These are phyloP conservation scores for Drosophila bifasciata DNA, from an alignment of 1,140 invertebrate species.

Conservation along the genomic window DNA sequence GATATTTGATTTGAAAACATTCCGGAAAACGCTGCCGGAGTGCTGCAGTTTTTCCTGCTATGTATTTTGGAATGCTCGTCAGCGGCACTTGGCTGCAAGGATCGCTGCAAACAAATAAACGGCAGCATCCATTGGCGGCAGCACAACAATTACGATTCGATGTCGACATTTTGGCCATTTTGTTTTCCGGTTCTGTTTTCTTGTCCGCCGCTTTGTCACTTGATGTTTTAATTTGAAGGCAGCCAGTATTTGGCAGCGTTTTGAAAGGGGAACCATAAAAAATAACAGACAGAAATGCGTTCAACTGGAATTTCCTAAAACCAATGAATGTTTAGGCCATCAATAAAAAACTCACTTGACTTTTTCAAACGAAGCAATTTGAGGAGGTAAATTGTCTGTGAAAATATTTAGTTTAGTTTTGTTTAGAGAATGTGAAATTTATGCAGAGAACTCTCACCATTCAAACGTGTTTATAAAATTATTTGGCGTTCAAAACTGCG, in stretches of 20 bases:
- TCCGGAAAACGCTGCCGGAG: constrained; percentile 64
- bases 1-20: constrained; percentile 80
- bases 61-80: constrained; percentile 48
- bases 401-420: too few relatives aligned
- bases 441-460: too few relatives aligned
- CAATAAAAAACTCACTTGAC: too few relatives aligned
- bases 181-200: constrained; percentile 22
- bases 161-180: constrained; percentile 44
- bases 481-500: too few relatives aligned
- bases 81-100: constrained; percentile 49
- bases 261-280: not conserved
- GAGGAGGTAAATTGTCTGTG: too few relatives aligned
- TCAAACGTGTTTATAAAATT: too few relatives aligned
- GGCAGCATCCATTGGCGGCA: constrained; percentile 36
- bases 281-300: not conserved
- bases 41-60: constrained; percentile 31
- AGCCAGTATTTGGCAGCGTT: constrained; percentile 22
- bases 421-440: too few relatives aligned
- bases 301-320: too few relatives aligned
- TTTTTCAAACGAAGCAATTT: too few relatives aligned
- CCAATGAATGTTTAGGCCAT: too few relatives aligned
- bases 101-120: constrained; percentile 61
- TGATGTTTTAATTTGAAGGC: constrained; percentile 54
- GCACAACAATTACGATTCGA: constrained; percentile 57
- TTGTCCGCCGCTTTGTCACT: constrained; percentile 37